These are phyloP conservation scores for Brachionus rotundiformis DNA, from an alignment of 1,140 invertebrate species.

Conservation along the genomic window DNA sequence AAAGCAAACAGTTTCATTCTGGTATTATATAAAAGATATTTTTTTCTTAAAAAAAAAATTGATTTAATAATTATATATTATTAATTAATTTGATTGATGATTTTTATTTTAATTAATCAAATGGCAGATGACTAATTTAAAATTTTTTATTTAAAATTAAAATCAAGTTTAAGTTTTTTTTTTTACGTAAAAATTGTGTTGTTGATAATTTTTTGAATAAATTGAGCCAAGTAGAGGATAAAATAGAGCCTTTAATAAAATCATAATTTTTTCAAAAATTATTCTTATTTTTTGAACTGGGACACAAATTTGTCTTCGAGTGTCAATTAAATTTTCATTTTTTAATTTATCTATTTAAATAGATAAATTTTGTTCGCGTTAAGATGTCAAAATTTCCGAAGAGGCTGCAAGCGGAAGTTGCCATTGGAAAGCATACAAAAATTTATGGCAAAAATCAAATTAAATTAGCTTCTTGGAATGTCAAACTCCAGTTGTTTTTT, in stretches of 20 bases:
- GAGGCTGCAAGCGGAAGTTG: no score
- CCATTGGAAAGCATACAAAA: no score
- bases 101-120: neutral
- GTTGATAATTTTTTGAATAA: neutral
- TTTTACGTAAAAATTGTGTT: neutral
- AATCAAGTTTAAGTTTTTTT: no score
- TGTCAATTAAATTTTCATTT: neutral
- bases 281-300: neutral
- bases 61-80: no score
- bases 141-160: no score
- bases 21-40: neutral
- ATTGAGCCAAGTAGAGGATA: neutral
- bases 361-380: neutral
- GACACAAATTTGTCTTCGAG: neutral
- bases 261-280: neutral
- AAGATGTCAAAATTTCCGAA: neutral
- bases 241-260: neutral
- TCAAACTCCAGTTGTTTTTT: no score
- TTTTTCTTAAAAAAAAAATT: no score
- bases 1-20: constrained; percentile 46
- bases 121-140: no score
- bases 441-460: no score
- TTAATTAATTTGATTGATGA: neutral
- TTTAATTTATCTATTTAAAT: neutral
- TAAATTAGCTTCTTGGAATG: no score